Evolutionary conservation across 2,888 invertebrate genomes (phyloP), one percentile per base, ranked within the genome.

Genomic region (Cataglyphis livida): DNA sequence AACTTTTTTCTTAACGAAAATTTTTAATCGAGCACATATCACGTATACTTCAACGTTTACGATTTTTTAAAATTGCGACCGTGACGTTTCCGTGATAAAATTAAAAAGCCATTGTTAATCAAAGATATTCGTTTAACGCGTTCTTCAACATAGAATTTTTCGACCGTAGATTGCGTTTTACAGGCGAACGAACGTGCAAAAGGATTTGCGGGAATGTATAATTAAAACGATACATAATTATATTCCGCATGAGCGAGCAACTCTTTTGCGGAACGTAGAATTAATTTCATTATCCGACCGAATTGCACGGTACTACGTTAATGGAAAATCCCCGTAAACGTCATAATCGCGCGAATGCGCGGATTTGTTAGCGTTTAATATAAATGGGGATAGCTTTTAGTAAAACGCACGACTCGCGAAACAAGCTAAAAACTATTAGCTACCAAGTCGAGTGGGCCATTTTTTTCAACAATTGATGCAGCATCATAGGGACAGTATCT

Each of bases 211-310:
- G 70, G 70, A 59, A 79, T 79, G 59, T 59, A 70, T 79, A 79
- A 79, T 79, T 79, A 79, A 79, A 79, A 79, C 70, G 70, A 79
- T 79, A 79, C 78, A 44, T 79, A 79, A 79, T 79, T 79, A 79
- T 79, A 79, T 70, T 68, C 78, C 70, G 70, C 70, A 61, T 15
- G 70, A 70, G 54, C 78, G 70, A 70, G 48, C 78, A 70, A 79
- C 70, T 79, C 78, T 79, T 79, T 79, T 79, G 44, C 78, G 78
- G 59, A 51, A 79, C 78, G 48, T 68, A 70, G 78, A 79, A 79
- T 79, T 79, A 79, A 79, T 79, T 79, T 79, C 78, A 79, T 79
- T 79, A 79, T 79, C 59, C 78, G 21, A 21, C 59, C 78, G 70
- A 79, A 79, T 79, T 79, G 78, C 78, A 54, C 76, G 65, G 38